Conservation (phyloP, 2,888 invertebrate species). For the Papilio gigon region DNA sequence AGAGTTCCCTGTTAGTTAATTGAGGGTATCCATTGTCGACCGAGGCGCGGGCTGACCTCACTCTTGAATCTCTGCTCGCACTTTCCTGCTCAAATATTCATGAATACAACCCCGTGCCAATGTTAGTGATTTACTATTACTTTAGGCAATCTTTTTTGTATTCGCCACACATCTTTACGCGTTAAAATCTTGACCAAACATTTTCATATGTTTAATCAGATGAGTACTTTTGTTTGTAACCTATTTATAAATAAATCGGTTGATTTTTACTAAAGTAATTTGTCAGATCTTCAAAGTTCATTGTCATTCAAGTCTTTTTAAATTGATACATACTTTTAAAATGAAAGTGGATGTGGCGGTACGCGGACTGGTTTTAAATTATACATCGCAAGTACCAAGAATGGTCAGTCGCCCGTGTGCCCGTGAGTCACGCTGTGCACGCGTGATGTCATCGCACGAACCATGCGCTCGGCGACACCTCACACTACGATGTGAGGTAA, state of each 20-base stretch:
- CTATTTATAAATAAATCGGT: too few species aligned
- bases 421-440: constrained; percentile 8
- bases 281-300: not conserved
- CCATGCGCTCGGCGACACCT: too few species aligned
- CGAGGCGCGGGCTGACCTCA: not conserved
- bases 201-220: too few species aligned
- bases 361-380: constrained; percentile 15
- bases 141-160: not conserved
- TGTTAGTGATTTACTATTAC: constrained; percentile 1
- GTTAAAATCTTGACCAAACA: too few species aligned
- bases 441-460: constrained; percentile 5
- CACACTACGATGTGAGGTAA: not conserved
- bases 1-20: constrained; percentile 9
- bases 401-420: not conserved
- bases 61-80: constrained; percentile 22
- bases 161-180: too few species aligned
- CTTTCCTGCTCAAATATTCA: constrained; percentile 27
- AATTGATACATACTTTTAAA: constrained; percentile 3
- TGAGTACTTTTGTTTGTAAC: too few species aligned
- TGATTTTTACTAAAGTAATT: not conserved
- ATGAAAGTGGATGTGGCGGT: constrained; percentile 7
- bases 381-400: constrained; percentile 9
- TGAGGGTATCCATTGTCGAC: not conserved
- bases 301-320: not conserved
- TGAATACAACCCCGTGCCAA: constrained; percentile 10